These are phyloP conservation scores for Drosophila kanekoi DNA, from an alignment of 2,888 invertebrate genomes.

Conservation along the genomic window DNA sequence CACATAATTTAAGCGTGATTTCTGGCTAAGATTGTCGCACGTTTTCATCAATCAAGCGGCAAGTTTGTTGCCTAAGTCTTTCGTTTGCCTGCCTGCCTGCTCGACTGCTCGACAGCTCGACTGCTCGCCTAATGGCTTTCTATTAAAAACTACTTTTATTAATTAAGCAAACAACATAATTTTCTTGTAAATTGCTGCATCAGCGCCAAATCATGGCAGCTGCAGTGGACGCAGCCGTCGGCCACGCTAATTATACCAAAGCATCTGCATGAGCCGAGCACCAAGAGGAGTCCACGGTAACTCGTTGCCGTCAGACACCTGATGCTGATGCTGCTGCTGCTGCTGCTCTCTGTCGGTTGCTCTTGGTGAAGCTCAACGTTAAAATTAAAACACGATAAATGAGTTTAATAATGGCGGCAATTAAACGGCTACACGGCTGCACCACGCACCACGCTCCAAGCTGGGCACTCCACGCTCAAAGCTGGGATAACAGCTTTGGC, in stretches of 20 bases:
- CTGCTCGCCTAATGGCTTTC: constrained; percentile 60
- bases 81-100: constrained; percentile 29
- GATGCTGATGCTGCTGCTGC: constrained; percentile 35
- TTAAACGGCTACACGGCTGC: constrained; percentile 71
- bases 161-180: constrained; percentile 81
- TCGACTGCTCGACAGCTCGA: constrained; percentile 4
- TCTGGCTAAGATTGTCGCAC: constrained; percentile 33
- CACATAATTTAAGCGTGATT: constrained; percentile 31
- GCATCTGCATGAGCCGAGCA: constrained; percentile 45
- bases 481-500: constrained; percentile 32
- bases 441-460: constrained; percentile 40
- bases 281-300: constrained; percentile 30
- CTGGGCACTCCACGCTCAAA: constrained; percentile 9
- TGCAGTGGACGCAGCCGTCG: constrained; percentile 57
- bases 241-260: constrained; percentile 66
- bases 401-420: constrained; percentile 82
- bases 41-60: constrained; percentile 46
- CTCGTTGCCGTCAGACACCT: constrained; percentile 46
- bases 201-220: constrained; percentile 77
- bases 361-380: constrained; percentile 61
- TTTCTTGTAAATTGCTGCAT: constrained; percentile 76
- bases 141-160: constrained; percentile 81
- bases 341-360: constrained; percentile 10
- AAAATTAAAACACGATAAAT: constrained; percentile 81
- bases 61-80: constrained; percentile 60